These are phyloP conservation scores for Archocentrus centrarchus DNA, from an alignment of 2,113 vertebrate species.

Conservation along the genomic window DNA sequence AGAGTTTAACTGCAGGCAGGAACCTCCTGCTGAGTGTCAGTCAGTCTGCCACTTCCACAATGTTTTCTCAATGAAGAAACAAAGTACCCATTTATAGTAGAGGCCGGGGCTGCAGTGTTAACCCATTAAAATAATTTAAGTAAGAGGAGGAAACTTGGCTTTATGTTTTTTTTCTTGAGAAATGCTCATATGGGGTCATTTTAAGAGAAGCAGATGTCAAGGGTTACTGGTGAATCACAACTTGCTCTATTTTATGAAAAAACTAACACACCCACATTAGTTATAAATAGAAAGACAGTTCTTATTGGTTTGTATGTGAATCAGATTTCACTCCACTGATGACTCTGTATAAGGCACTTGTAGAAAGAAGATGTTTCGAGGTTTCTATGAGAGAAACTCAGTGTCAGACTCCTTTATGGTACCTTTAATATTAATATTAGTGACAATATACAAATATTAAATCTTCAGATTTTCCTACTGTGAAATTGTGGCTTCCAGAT, in stretches of 20 bases:
- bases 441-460: not conserved
- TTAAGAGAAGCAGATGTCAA: not conserved
- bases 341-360: not conserved
- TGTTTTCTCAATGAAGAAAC: not conserved
- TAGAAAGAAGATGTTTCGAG: not conserved
- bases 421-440: not conserved
- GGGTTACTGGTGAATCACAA: not conserved
- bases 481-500: not conserved
- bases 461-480: not conserved
- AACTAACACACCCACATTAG: not conserved
- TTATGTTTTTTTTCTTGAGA: not conserved
- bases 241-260: not conserved
- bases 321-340: not conserved
- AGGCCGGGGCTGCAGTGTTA: not conserved
- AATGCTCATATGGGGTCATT: not conserved
- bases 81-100: constrained; percentile 13
- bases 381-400: not conserved
- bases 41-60: constrained; percentile 21
- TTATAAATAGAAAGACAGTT: not conserved
- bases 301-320: not conserved
- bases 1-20: constrained; percentile 22
- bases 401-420: not conserved
- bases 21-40: constrained; percentile 36
- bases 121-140: not conserved
- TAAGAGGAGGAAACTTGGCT: not conserved